Percentiles rank a stretch among this genome's conserved stretches.
Evolutionary conservation across 1,140 invertebrate species (phyloP).

Genomic region (Drosophila carrolli): DNA sequence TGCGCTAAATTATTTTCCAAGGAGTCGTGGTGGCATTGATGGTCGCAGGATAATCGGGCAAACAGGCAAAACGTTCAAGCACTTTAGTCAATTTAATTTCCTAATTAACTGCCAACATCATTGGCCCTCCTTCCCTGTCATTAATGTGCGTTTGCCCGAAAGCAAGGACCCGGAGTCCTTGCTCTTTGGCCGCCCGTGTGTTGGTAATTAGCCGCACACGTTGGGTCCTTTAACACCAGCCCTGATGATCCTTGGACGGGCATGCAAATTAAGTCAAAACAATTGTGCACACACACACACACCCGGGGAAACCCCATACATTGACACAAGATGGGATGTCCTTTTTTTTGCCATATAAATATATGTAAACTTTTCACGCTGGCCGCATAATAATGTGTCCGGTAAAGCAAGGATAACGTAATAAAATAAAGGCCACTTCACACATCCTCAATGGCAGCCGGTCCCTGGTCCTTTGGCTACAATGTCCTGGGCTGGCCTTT

Average conservation of each 20-base stretch:
- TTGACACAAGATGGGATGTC: conserved; percentile 4
- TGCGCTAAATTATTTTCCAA: conserved; percentile 61
- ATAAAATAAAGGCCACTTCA: conserved; percentile 65
- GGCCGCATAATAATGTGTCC: conserved; percentile 71
- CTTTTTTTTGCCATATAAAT: conserved; percentile 43
- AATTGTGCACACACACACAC: conserved; percentile 56
- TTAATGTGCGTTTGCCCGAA: conserved; percentile 50
- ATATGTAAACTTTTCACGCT: conserved; percentile 55
- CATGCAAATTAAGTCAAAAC: conserved; percentile 83
- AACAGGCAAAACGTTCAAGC: conserved; percentile 77
- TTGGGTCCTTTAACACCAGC: conserved; percentile 58
- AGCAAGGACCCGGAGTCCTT: conserved; percentile 40
- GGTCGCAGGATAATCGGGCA: conserved; percentile 35
- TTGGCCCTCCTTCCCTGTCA: conserved; percentile 12
- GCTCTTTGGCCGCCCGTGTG: conserved; percentile 46
- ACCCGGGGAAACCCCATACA: not conserved
- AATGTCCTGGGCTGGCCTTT: not conserved
- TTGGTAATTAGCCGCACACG: conserved; percentile 77
- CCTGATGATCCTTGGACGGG: conserved; percentile 68
- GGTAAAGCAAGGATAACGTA: conserved; percentile 61
- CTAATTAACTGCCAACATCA: conserved; percentile 76
- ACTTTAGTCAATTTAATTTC: conserved; percentile 83
- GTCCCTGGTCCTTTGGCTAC: conserved; percentile 7
- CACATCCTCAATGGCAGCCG: conserved; percentile 43
- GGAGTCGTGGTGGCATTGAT: not conserved